Conservation (phyloP, 2,797 vertebrate genomes). For the Enteromius argenteus region DNA sequence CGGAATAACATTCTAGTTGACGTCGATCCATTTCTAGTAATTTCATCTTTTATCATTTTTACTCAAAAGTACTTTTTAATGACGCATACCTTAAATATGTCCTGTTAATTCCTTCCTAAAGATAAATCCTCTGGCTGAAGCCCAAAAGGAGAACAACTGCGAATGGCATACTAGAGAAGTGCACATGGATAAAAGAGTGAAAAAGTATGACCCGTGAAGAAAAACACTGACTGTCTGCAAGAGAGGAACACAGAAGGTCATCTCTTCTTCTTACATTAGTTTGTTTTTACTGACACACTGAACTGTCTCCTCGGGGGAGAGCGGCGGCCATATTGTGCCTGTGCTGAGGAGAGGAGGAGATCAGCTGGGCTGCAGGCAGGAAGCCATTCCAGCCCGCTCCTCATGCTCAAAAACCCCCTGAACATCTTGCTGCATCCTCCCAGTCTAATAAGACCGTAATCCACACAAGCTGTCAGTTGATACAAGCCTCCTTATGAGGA, state of each 20-base stretch:
- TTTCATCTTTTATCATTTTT: neutral
- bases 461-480: slow-evolving; percentile 88
- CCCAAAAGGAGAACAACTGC: slow-evolving; percentile 6
- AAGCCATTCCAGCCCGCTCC: slow-evolving; percentile 73
- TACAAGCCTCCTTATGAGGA: slow-evolving; percentile 83
- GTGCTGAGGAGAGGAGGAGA: slow-evolving; percentile 74
- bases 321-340: slow-evolving; percentile 78
- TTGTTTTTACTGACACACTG: slow-evolving; percentile 65
- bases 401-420: slow-evolving; percentile 78
- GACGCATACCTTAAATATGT: neutral
- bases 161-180: neutral
- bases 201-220: slow-evolving; percentile 6
- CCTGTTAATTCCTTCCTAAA: neutral
- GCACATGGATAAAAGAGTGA: slow-evolving; percentile 6
- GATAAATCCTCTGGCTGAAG: slow-evolving; percentile 19
- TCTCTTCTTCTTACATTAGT: slow-evolving; percentile 48
- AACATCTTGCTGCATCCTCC: slow-evolving; percentile 84
- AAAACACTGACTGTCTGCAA: slow-evolving; percentile 58
- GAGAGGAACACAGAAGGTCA: slow-evolving; percentile 39
- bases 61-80: slow-evolving; percentile 3
- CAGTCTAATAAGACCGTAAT: slow-evolving; percentile 85
- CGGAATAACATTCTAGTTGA: neutral
- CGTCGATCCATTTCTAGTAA: neutral
- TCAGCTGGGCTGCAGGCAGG: slow-evolving; percentile 76
- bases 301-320: slow-evolving; percentile 65